Evolutionary conservation across 2,797 vertebrate species (phyloP), one percentile per base, ranked within the genome.

Genomic region (Dendrocincla tyrannina): DNA sequence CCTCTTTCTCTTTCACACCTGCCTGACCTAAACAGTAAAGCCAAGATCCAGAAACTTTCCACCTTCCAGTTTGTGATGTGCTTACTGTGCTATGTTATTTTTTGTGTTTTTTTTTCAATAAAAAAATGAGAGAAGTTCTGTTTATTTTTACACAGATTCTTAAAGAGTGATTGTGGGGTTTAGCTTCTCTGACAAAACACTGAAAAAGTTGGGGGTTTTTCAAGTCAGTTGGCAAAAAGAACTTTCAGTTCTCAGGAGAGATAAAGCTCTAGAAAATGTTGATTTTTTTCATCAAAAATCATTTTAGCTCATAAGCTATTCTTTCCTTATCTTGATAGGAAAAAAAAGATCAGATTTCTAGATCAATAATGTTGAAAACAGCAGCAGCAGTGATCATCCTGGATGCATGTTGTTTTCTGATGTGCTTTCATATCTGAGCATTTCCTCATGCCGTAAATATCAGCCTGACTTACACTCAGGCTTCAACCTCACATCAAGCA

Each of bases 331-430:
- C 86, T 52, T 82, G 80, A 86, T 91, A 49, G 60, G 23, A 80
- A 91, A 75, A 90, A 91, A 88, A 79, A 49, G 23, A 79, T 74
- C 46, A 52, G 27, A 87, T 85, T 67, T 89, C 44, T 63, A 59
- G 75, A 93, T 95, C 84, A 87, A 87, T 94, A 91, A 79, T 42
- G 68, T 74, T 76, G 78, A 77, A 90, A 96, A 75, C 46, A 55
- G 64, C 49, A 93, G 49, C 42, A 91, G 78, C 67, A 59, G 63
- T 6, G 44, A 94, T 93, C 68, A 70, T 80, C 75, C 75, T 28
- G 8, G 30, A 55, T 93, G 46, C 41, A 24, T 44, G 68, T 82
- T 91, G 58, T 82, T 92, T 96, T 95, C 67, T 89, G 67, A 84
- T 66, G 58, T 10, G 35, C 59, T 91, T 70, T 94, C 67, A 35